Evolutionary conservation across 1,140 invertebrate genomes (phyloP), one percentile per base, ranked within the genome.

Genomic region (Prorops nasuta): DNA sequence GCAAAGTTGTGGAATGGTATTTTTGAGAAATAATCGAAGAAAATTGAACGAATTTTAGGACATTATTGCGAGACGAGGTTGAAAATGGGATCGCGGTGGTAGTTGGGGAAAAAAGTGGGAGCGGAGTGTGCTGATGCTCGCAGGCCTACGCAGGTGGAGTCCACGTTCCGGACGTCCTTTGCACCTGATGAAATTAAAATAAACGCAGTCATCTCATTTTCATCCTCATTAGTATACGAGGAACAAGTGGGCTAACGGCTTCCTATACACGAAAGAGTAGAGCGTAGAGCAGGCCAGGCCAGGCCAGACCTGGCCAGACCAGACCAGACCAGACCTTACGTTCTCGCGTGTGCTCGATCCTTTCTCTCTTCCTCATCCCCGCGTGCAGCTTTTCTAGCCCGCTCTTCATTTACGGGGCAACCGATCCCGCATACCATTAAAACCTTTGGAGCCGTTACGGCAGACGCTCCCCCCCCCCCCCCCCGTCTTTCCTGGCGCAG

Each of bases 101-200:
- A n/a, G n/a, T n/a, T n/a, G n/a, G n/a, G n/a, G n/a, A n/a, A n/a
- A n/a, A n/a, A n/a, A n/a, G n/a, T n/a, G n/a, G n/a, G n/a, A n/a
- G n/a, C n/a, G n/a, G n/a, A n/a, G n/a, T n/a, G n/a, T n/a, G n/a
- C n/a, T n/a, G 24, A 28, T 28, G 10, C 24, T 28, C 24, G 24
- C 24, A 28, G 4, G 4, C 4, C 24, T 28, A 4, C 4, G 44
- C 60, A 60, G 60, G 60, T 64, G 54, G 28, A 53, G 22, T 19
- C 24, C 16, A 36, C 31, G 22, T 54, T 35, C 44, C 38, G 44
- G 31, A 51, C 47, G 60, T 60, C 48, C 59, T 64, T 60, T 67
- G 63, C 69, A 77, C 71, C 72, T 74, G 72, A 75, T 64, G 57
- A 72, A 73, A 75, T 73, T 72, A 66, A 72, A 76, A 73, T 73